These are phyloP conservation scores for Tympanuchus pallidicinctus DNA, from an alignment of 2,113 vertebrate genomes.

Conservation along the genomic window DNA sequence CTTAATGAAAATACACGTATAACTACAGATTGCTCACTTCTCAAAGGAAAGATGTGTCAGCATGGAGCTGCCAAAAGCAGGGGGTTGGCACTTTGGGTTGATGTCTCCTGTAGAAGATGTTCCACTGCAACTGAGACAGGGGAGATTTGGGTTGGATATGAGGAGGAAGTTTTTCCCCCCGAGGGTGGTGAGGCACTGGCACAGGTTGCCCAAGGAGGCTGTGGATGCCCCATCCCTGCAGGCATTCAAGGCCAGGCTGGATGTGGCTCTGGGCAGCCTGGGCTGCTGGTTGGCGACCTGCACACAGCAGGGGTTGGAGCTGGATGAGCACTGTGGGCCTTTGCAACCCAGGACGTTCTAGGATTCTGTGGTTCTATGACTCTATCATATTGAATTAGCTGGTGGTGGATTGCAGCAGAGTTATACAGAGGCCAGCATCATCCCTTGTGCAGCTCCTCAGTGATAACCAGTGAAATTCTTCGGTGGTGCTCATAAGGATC, in stretches of 20 bases:
- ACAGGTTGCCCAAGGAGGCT: no score
- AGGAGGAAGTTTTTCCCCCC: no score
- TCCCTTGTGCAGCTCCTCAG: background rate
- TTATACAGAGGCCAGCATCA: rapidly evolving
- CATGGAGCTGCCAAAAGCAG: background rate
- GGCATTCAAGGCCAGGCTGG: no score
- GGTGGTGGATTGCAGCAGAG: background rate
- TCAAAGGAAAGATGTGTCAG: background rate
- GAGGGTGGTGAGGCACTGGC: no score
- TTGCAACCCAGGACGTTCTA: no score
- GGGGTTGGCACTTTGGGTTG: background rate
- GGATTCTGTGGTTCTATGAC: no score
- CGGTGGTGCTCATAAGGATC: background rate
- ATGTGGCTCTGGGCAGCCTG: no score
- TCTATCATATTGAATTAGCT: background rate
- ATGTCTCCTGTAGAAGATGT: background rate
- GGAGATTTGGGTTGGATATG: no score
- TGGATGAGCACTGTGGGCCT: no score
- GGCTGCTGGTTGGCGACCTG: no score
- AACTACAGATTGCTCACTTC: background rate
- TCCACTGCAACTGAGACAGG: background rate
- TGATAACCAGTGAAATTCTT: background rate
- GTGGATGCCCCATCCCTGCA: no score
- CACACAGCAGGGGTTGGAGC: no score
- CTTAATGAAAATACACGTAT: background rate